These are phyloP conservation scores for Drosophila rubida DNA, from an alignment of 2,888 invertebrate genomes.

Conservation along the genomic window DNA sequence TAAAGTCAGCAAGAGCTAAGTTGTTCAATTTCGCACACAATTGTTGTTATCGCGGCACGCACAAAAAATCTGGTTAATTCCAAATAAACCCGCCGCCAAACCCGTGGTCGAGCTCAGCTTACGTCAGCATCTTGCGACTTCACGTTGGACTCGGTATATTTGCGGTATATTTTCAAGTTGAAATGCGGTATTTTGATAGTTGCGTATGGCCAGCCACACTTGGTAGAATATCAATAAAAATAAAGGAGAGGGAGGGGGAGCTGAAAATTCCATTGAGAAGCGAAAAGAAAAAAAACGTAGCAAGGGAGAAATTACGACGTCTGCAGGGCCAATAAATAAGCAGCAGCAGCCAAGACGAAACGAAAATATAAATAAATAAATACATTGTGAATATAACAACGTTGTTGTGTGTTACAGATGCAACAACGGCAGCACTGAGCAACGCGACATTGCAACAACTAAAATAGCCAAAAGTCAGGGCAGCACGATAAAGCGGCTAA, in stretches of 20 bases:
- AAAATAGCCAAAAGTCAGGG: constrained; percentile 40
- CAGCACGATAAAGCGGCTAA: constrained; percentile 65
- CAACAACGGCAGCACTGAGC: constrained; percentile 30
- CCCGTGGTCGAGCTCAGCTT: neutral
- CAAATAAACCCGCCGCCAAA: neutral
- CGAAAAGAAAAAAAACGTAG: constrained; percentile 68
- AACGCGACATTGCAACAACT: constrained; percentile 32
- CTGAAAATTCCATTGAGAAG: constrained; percentile 69
- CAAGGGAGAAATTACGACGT: constrained; percentile 77
- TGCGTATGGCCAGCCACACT: constrained; percentile 37
- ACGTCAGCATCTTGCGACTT: constrained; percentile 30
- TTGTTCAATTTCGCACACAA: neutral
- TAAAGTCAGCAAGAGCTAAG: neutral
- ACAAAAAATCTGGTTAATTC: neutral
- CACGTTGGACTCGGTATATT: constrained; percentile 16
- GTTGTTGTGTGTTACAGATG: constrained; percentile 56
- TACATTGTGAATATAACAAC: constrained; percentile 31
- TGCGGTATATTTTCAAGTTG: constrained; percentile 20
- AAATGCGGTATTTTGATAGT: constrained; percentile 5
- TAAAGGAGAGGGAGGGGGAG: constrained; percentile 55
- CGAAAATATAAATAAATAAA: constrained; percentile 55
- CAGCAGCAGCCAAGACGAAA: constrained; percentile 52
- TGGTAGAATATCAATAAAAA: constrained; percentile 60
- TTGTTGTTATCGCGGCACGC: neutral
- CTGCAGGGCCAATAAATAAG: constrained; percentile 43